Conservation (phyloP, 1,140 invertebrate species). For the Acromyrmex charruanus region DNA sequence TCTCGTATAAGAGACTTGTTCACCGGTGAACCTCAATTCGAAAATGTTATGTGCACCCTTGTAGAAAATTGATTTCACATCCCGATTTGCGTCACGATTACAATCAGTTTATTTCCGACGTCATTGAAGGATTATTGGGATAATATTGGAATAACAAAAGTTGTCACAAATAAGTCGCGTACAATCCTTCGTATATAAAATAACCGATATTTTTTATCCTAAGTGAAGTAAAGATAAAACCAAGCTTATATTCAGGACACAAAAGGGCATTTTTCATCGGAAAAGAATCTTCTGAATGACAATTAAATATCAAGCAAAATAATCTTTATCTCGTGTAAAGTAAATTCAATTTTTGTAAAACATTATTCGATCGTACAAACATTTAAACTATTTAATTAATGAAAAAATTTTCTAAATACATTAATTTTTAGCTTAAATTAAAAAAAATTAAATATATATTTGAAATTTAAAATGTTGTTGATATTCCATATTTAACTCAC, state of each 20-base stretch:
- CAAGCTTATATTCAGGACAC: not conserved
- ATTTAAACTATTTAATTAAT: no score
- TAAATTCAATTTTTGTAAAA: not conserved
- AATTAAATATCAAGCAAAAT: not conserved
- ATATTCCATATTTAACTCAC: not conserved
- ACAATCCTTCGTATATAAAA: not conserved
- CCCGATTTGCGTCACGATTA: constrained; percentile 14
- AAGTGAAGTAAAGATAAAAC: not conserved
- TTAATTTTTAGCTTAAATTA: not conserved
- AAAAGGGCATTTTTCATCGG: not conserved
- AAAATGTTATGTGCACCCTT: not conserved
- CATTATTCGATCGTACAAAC: not conserved
- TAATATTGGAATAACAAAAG: not conserved
- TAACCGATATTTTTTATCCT: not conserved
- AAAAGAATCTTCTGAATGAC: not conserved
- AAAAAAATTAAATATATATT: not conserved
- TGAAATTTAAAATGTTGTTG: not conserved
- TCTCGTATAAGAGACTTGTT: not conserved
- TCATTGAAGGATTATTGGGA: not conserved
- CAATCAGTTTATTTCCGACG: not conserved
- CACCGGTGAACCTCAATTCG: not conserved
- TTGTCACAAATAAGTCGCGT: not conserved
- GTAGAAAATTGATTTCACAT: constrained; percentile 9
- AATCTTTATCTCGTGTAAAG: no score
- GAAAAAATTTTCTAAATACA: not conserved